Conservation (phyloP, 2,797 vertebrate species). For the Alfaro cultratus region DNA sequence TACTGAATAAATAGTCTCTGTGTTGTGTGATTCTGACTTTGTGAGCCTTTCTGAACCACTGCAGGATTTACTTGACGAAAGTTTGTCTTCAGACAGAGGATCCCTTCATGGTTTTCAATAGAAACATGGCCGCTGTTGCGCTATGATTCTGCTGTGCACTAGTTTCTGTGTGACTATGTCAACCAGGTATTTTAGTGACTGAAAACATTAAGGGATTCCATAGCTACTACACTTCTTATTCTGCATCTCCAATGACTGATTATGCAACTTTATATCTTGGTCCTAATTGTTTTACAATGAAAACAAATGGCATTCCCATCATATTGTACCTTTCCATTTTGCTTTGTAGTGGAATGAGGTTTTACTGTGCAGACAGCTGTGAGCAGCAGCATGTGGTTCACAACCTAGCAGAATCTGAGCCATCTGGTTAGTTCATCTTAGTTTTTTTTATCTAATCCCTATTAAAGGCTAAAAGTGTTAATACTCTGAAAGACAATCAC, state of each 20-base stretch:
- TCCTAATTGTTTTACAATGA: not conserved
- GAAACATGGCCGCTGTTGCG: not conserved
- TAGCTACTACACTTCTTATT: not conserved
- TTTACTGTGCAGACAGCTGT: not conserved
- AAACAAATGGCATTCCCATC: not conserved
- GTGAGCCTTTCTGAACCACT: constrained; percentile 37
- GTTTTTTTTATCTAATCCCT: constrained; percentile 27
- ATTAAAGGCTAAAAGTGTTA: constrained; percentile 70
- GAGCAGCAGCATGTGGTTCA: not conserved
- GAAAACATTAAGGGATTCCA: not conserved
- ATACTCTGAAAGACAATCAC: constrained; percentile 78
- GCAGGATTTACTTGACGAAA: constrained; percentile 33
- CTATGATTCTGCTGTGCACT: not conserved
- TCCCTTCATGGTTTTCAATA: not conserved
- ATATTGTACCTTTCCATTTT: not conserved
- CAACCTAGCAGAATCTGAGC: not conserved
- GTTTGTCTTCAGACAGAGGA: constrained; percentile 13
- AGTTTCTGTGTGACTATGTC: constrained; percentile 5
- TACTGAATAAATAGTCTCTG: constrained; percentile 81
- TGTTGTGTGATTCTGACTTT: constrained; percentile 67
- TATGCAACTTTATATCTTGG: not conserved
- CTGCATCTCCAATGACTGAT: not conserved
- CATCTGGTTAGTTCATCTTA: constrained; percentile 33
- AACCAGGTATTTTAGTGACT: not conserved
- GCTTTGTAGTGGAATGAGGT: not conserved